phyloP scores from a whole-genome alignment of 2,797 vertebrate genomes.

The Neosilurus mollespiculum region DNA sequence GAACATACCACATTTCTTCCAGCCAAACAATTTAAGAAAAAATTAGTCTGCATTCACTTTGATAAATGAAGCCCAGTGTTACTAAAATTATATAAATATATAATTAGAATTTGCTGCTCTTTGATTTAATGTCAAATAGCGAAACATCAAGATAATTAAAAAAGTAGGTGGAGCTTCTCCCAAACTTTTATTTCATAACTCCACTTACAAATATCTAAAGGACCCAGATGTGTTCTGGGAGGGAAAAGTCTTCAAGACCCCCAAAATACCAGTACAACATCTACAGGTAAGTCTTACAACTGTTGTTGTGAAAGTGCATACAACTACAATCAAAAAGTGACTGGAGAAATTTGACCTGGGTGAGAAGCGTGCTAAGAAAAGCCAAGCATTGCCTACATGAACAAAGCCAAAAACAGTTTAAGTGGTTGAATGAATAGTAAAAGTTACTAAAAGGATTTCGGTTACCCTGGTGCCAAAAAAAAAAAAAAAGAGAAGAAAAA shows the following conservation, averaged over 20 bases:
- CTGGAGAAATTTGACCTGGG: too few relatives aligned
- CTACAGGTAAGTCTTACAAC: too few relatives aligned
- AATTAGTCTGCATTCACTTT: neutral
- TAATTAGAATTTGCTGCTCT: neutral
- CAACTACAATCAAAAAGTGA: too few relatives aligned
- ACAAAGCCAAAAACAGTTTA: neutral
- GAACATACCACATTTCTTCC: neutral
- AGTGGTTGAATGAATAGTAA: neutral
- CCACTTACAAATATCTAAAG: neutral
- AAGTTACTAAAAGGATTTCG: neutral
- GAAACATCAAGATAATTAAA: neutral
- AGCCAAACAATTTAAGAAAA: neutral
- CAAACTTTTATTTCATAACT: neutral
- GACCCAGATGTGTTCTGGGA: too few relatives aligned
- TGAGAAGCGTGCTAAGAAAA: too few relatives aligned
- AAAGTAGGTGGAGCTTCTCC: neutral
- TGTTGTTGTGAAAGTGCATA: too few relatives aligned
- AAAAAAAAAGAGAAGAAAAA: too few relatives aligned
- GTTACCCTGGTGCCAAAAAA: neutral
- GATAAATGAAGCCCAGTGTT: neutral
- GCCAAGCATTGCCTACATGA: neutral
- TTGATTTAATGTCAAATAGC: neutral
- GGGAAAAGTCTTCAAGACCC: too few relatives aligned
- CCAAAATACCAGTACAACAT: too few relatives aligned
- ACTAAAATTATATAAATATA: neutral